Percentiles rank a stretch among this genome's conserved stretches.
Evolutionary conservation across 2,113 vertebrate genomes (phyloP).

Genomic region (Pristiophorus japonicus): DNA sequence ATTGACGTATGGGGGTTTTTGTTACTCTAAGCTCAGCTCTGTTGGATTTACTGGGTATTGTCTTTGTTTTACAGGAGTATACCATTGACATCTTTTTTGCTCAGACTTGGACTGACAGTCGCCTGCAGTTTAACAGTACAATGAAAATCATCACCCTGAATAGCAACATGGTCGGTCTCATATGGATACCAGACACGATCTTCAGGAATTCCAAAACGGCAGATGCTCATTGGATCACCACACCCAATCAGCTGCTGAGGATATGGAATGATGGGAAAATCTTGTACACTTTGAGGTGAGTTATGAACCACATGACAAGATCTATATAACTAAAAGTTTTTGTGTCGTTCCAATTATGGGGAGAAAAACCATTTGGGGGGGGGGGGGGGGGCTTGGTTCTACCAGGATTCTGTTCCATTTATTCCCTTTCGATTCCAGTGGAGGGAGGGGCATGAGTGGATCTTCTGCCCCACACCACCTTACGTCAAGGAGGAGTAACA

Average conservation of each 20-base stretch:
- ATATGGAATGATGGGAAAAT: constrained; percentile 97
- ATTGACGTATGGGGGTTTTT: too few species aligned
- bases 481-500: background rate
- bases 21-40: background rate
- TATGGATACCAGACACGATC: constrained; percentile 94
- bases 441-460: background rate
- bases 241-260: constrained; percentile 90
- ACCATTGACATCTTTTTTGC: constrained; percentile 97
- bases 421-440: background rate
- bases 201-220: constrained; percentile 92
- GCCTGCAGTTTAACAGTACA: constrained; percentile 89
- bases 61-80: constrained; percentile 73
- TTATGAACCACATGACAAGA: background rate
- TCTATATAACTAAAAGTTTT: background rate
- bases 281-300: constrained; percentile 85
- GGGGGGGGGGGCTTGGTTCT: background rate
- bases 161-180: constrained; percentile 94
- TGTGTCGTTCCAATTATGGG: background rate
- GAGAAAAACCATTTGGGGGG: background rate
- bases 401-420: background rate
- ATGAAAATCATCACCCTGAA: constrained; percentile 90
- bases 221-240: constrained; percentile 93
- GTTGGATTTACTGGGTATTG: constrained; percentile 38
- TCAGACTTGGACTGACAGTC: constrained; percentile 92
- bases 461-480: background rate